Base-by-base conservation (phyloP, 2,113 vertebrate genomes). In the Balaeniceps rex region DNA sequence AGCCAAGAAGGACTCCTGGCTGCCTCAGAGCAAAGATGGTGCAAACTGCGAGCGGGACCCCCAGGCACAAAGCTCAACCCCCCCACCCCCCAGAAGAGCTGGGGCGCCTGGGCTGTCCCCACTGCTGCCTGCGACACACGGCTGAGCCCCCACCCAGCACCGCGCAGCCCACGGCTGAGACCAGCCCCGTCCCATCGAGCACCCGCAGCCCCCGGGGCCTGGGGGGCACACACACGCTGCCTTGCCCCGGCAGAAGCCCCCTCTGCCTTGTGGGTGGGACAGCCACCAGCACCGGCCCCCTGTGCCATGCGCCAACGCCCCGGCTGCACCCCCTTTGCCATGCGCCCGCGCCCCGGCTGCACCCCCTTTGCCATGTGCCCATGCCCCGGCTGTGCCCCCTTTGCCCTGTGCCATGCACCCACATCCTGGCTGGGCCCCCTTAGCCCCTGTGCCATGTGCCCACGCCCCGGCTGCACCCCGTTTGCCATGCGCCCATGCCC, bases 61-160 rank as follows among this genome's bases (percentile, higher is more conserved):
- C 55, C 34, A 22, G 60, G 64, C 55, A 44, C 63, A 52, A n/a
- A 65, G 55, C 29, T 46, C 36, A 34, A 4, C 8, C 9, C 31
- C 40, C 22, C 5, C 42, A 11, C 42, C 42, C 42, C 42, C 42
- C 42, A 22, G 57, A 51, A 24, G 31, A 16, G 46, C 29, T 31
- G 61, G 34, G 9, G 7, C 19, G 4, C 10, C 29, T 11, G 47
- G 34, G 17, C 47, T 12, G 21, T 28, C 40, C 80, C 19, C 68
- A 2, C 11, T 13, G 15, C 74, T 46, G 49, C 58, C 74, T 19
- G 7, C 0, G 1, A 7, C 4, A 13, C 14, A 2, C 4, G 0
- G 31, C 40, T 33, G n/a, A 71, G 52, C n/a, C 28, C 22, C 28
- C 2, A 2, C 31, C 34, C 29, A 6, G 38, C 38, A 16, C 29